Evolutionary conservation across 2,113 vertebrate species (phyloP).

Genomic region (Heloderma charlesbogerti): DNA sequence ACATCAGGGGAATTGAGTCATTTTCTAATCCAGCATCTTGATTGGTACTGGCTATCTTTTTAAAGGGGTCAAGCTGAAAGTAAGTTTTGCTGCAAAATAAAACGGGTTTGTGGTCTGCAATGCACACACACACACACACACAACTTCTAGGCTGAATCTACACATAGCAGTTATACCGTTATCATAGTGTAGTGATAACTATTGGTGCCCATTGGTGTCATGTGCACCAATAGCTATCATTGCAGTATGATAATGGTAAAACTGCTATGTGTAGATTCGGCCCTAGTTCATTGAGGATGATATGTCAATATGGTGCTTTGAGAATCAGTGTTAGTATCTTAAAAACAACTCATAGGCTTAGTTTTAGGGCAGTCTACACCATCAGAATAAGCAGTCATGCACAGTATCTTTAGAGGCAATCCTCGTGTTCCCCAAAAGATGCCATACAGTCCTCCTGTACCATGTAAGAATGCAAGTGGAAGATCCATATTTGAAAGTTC

Average conservation of each 20-base stretch:
- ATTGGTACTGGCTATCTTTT: slow-evolving; percentile 54
- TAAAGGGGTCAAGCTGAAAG: accelerated
- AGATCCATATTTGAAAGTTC: not conserved
- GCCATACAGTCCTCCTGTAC: not conserved
- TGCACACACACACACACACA: no score
- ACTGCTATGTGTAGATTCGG: no score
- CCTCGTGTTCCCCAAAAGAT: not conserved
- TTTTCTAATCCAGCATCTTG: slow-evolving; percentile 63
- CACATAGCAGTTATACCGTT: no score
- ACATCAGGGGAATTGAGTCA: slow-evolving; percentile 52
- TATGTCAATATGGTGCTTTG: not conserved
- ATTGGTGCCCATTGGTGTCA: no score
- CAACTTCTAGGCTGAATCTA: no score
- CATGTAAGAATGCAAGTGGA: not conserved
- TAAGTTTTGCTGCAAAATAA: not conserved
- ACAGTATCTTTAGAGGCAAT: not conserved
- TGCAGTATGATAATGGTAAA: no score
- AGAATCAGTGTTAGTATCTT: not conserved
- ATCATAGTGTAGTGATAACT: no score
- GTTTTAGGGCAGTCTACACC: not conserved
- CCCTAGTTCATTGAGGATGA: not conserved
- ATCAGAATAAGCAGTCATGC: not conserved
- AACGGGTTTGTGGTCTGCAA: not conserved
- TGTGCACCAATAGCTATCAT: no score
- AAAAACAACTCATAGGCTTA: not conserved